These are phyloP conservation scores for Drosophila azteca DNA, from an alignment of 1,140 invertebrate species.

Conservation along the genomic window DNA sequence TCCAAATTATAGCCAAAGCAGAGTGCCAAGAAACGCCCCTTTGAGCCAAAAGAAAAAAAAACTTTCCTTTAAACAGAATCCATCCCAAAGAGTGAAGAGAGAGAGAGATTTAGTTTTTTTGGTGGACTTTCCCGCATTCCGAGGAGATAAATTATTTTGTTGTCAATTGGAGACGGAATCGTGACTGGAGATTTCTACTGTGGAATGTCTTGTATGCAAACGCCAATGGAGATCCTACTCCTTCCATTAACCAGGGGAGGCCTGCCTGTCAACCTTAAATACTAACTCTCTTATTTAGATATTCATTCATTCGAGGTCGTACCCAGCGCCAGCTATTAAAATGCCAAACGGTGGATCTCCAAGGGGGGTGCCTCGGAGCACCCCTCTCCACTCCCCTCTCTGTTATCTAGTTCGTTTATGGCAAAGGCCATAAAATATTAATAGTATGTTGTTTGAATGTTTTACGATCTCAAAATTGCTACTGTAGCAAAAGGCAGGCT, in stretches of 20 bases:
- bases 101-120: constrained; percentile 25
- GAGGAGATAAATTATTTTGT: constrained; percentile 67
- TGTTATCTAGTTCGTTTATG: constrained; percentile 29
- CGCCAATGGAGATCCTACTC: constrained; percentile 13
- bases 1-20: background rate
- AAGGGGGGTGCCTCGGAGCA: too few species aligned
- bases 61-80: constrained; percentile 50
- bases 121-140: constrained; percentile 55
- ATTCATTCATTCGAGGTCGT: constrained; percentile 21
- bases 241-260: constrained; percentile 11
- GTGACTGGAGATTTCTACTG: constrained; percentile 71
- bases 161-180: constrained; percentile 61
- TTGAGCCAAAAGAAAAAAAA: constrained; percentile 2
- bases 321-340: constrained; percentile 29
- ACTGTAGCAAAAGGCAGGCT: constrained; percentile 17
- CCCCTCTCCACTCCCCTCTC: background rate
- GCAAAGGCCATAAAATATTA: constrained; percentile 37
- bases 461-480: constrained; percentile 32
- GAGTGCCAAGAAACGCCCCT: constrained; percentile 10
- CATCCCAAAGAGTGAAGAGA: constrained; percentile 36
- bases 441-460: constrained; percentile 1
- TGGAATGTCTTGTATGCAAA: constrained; percentile 53
- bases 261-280: constrained; percentile 10
- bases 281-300: constrained; percentile 9
- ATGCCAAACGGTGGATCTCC: constrained; percentile 29